Conservation (phyloP, 2,113 vertebrate species). For the Pavo muticus region DNA sequence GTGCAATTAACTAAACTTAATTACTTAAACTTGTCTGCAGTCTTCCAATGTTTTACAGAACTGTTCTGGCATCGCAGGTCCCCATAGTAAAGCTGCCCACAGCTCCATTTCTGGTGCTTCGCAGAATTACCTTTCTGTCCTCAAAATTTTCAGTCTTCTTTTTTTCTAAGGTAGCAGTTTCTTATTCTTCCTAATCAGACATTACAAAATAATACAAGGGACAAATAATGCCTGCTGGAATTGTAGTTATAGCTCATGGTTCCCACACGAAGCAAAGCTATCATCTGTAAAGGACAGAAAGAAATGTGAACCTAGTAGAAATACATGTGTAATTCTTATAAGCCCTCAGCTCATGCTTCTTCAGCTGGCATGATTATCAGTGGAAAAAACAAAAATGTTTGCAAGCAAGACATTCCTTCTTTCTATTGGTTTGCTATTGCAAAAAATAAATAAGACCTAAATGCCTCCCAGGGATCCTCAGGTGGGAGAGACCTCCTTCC, state of each 20-base stretch:
- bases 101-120: not conserved
- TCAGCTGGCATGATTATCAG: not conserved
- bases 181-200: not conserved
- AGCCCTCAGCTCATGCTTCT: not conserved
- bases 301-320: not conserved
- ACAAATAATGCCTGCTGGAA: not conserved
- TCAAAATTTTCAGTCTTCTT: not conserved
- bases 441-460: not conserved
- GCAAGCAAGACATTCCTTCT: not conserved
- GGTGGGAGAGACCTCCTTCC: not conserved
- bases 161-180: not conserved
- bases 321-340: not conserved
- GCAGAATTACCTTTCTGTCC: not conserved
- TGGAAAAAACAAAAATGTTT: not conserved
- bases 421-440: not conserved
- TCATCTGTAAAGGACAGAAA: not conserved
- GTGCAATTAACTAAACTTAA: not conserved
- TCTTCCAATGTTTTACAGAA: not conserved
- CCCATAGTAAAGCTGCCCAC: not conserved
- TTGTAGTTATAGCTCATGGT: not conserved
- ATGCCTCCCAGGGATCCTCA: not conserved
- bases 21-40: not conserved
- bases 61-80: not conserved
- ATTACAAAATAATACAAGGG: not conserved
- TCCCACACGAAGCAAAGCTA: not conserved